Base-by-base conservation (phyloP, 2,888 invertebrate genomes). In the Rapana venosa region DNA sequence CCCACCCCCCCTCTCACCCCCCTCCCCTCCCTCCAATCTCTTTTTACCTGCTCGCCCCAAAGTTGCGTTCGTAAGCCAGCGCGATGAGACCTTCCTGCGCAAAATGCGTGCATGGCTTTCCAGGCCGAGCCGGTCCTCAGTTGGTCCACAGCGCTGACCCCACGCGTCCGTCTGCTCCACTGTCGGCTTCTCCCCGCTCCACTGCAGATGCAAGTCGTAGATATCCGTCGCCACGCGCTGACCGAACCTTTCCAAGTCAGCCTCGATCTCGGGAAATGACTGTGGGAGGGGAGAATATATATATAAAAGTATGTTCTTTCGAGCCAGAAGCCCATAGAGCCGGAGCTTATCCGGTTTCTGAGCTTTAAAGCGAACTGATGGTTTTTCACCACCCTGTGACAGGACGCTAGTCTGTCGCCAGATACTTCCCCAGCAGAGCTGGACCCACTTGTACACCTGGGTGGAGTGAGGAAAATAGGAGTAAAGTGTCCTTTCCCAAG, bases 81-180 rank as follows among this genome's bases (percentile, higher is more conserved):
- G 97, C 96, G 84, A 97, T 95, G 0, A 97, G 94, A 1, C 97
- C 97, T 93, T 97, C 97, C 93, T 97, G 96, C 6, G 97, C 97
- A 97, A 95, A 35, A 97, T 96, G 32, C 94, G 92, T 97, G 97
- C 95, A 97, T 95, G 90, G 94, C 93, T 86, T 96, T 96, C 97
- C 97, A 97, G 17, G 97, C 97, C 30, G 95, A 92, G 90, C 96
- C 96, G 1, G 97, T 97, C 36, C 96, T 95, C n/a, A 97, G 94
- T 66, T 96, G 93, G 93, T 97, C 97, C 0, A 96, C 94, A n/a
- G 36, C 97, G 91, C 35, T 96, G 95, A 15, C 97, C 97, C 97
- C 97, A 97, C 2, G 97, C 96, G 93, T 97, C 96, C 91, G 95
- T 96, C 86, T 96, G 96, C 56, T 96, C 94, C 35, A 97, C 91